Base-by-base conservation (phyloP, 2,113 vertebrate genomes). In the Melierax canorus region DNA sequence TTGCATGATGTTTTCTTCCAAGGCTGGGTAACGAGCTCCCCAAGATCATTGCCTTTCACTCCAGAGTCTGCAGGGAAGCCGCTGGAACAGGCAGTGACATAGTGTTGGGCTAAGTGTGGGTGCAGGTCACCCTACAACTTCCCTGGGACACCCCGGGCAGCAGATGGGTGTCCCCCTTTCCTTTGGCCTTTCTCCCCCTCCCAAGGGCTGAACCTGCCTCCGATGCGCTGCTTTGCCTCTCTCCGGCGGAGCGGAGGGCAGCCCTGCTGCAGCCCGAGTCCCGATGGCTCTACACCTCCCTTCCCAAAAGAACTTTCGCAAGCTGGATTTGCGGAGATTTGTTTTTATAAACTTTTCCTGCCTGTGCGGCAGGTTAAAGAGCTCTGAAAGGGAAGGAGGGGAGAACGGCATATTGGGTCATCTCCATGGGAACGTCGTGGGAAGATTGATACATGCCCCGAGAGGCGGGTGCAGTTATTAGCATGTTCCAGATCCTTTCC, bases 401-500 rank as follows among this genome's bases (percentile, higher is more conserved):
- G 92, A 90, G 38, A 75, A 29, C 0, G 1, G 24, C 1, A 1
- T 83, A 88, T 69, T 92, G 86, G 96, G 96, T 94, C 95, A 94
- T 90, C 85, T 93, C 95, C 86, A 96, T 93, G 78, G 94, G 90
- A 95, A 96, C 62, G 0, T 79, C 0, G 0, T 34, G 45, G 74
- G 86, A 94, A 92, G 86, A 92, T 23, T 83, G 94, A 93, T 80
- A 74, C 5, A 18, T 71, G 86, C 78, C 90, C 85, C 5, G 0
- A 83, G 95, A 94, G 92, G 81, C 6, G 0, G 53, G 62, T 76
- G 85, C 92, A 63, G 39, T 48, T 90, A 73, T 87, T 82, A 94
- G 74, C 66, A 48, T 56, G 66, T 68, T 96, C 93, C 77, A 96
- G 56, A 96, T 95, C 84, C 75, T 64, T 50, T 84, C 86, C 76